Evolutionary conservation across 2,888 invertebrate species (phyloP).

Genomic region (Volucella inflata): DNA sequence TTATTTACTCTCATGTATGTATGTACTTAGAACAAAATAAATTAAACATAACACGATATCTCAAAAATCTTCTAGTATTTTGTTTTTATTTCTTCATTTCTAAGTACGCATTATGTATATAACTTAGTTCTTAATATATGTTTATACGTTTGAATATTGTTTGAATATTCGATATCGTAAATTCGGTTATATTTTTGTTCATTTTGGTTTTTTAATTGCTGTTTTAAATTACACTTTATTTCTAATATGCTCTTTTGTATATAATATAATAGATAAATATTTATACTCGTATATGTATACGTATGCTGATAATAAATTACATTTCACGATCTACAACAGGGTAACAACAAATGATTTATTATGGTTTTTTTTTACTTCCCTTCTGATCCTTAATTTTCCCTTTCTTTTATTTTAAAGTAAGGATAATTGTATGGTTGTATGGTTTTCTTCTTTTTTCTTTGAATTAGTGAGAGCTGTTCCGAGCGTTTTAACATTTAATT

Average conservation of each 20-base stretch:
- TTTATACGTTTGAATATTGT: constrained; percentile 65
- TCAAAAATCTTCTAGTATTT: constrained; percentile 69
- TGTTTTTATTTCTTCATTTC: constrained; percentile 32
- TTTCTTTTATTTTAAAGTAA: constrained; percentile 34
- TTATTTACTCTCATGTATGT: constrained; percentile 75
- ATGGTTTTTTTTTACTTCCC: constrained; percentile 42
- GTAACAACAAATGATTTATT: constrained; percentile 71
- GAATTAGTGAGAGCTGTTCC: no score
- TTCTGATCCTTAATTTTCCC: neutral
- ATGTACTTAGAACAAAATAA: constrained; percentile 62
- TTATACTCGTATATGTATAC: constrained; percentile 66
- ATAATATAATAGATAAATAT: constrained; percentile 59
- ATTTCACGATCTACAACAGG: constrained; percentile 73
- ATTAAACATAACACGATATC: constrained; percentile 51
- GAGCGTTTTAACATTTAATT: no score
- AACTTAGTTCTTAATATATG: constrained; percentile 68
- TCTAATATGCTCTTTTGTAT: constrained; percentile 61
- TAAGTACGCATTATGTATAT: constrained; percentile 60
- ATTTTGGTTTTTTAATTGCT: constrained; percentile 24
- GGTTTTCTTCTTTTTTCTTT: neutral
- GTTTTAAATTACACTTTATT: constrained; percentile 57
- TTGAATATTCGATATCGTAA: constrained; percentile 73
- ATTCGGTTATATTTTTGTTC: constrained; percentile 71
- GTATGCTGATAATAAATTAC: constrained; percentile 75
- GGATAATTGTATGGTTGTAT: constrained; percentile 2